Percentiles rank a stretch among this genome's conserved stretches.
Evolutionary conservation across 1,140 invertebrate species (phyloP).

Genomic region (Temnothorax curvispinosus): DNA sequence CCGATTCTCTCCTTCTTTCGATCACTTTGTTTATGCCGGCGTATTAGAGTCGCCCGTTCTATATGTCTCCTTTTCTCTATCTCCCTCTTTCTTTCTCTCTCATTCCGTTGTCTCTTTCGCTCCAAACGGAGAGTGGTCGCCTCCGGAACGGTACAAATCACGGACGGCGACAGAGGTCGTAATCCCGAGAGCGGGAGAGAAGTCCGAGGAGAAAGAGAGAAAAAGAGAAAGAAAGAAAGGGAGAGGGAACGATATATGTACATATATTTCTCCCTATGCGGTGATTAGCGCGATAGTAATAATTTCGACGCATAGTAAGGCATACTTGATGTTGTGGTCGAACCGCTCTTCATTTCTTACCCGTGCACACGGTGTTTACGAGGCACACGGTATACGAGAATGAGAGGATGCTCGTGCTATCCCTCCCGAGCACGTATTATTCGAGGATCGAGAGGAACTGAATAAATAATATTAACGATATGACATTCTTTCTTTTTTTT

Average conservation of each 20-base stretch:
- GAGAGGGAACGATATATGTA: neutral
- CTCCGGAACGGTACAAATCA: conserved; percentile 50
- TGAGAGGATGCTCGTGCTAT: neutral
- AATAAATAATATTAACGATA: neutral
- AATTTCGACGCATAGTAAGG: conserved; percentile 37
- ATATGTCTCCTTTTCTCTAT: neutral
- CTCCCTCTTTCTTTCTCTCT: neutral
- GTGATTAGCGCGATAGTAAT: conserved; percentile 51
- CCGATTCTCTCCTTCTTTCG: conserved; percentile 26
- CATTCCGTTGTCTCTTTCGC: neutral
- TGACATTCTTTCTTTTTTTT: neutral
- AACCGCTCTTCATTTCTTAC: neutral
- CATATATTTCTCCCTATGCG: conserved; percentile 19
- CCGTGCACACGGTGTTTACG: neutral
- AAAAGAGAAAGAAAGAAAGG: neutral
- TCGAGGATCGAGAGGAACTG: conserved; percentile 2
- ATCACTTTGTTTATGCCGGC: conserved; percentile 45
- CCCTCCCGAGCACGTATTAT: neutral
- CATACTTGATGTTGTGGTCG: conserved; percentile 3
- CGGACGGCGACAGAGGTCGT: conserved; percentile 36
- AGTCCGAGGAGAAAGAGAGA: neutral
- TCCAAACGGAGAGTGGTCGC: neutral
- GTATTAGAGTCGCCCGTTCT: conserved; percentile 37
- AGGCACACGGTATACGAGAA: conserved; percentile 27
- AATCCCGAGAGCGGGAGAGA: conserved; percentile 31